phyloP scores from a whole-genome alignment of 2,888 invertebrate species.

The Gymnosoma rotundatum region DNA sequence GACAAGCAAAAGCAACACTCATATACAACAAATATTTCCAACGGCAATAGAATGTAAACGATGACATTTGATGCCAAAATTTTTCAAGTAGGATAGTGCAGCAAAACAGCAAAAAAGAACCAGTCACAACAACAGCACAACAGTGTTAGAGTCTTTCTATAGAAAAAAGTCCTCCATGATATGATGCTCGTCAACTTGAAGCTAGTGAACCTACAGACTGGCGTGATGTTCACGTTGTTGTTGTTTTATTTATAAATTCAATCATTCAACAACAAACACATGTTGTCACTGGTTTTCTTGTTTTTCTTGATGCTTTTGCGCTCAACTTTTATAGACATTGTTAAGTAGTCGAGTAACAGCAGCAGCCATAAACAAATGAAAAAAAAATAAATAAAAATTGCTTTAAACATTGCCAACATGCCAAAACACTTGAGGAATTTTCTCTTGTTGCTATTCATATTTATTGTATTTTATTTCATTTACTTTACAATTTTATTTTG shows the following conservation, averaged over 20 bases:
- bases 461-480: slow-evolving; percentile 43
- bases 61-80: slow-evolving; percentile 73
- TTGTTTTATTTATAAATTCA: slow-evolving; percentile 15
- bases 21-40: slow-evolving; percentile 36
- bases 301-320: not conserved
- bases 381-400: not conserved
- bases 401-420: slow-evolving; percentile 62
- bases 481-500: not conserved
- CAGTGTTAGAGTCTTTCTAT: not conserved
- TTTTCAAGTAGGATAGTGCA: slow-evolving; percentile 65
- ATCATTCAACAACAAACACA: slow-evolving; percentile 10
- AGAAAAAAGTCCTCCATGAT: not conserved
- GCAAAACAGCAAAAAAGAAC: slow-evolving; percentile 9
- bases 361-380: slow-evolving; percentile 2
- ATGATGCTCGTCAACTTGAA: slow-evolving; percentile 11
- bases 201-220: not conserved
- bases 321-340: slow-evolving; percentile 28
- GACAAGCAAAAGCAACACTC: slow-evolving; percentile 13
- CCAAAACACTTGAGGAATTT: slow-evolving; percentile 64
- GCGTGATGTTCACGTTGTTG: not conserved
- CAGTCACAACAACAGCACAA: not conserved
- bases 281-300: not conserved
- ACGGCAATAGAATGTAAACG: slow-evolving; percentile 67
- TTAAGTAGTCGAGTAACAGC: slow-evolving; percentile 24
- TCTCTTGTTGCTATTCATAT: slow-evolving; percentile 45